Evolutionary conservation across 2,113 vertebrate genomes (phyloP).

Genomic region (Pelusios castaneus): DNA sequence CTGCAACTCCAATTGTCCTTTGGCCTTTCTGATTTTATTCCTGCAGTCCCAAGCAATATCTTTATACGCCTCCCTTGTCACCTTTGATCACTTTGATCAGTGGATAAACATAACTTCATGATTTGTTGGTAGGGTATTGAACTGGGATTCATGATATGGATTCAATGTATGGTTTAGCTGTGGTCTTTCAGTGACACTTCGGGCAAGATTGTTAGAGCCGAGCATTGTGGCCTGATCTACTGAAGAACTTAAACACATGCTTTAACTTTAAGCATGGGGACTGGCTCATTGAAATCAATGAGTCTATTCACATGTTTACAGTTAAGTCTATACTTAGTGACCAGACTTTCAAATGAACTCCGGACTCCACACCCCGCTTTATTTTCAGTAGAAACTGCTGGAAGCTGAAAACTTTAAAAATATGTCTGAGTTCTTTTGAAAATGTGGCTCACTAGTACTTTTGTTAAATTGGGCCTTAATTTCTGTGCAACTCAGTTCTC

Average conservation of each 20-base stretch:
- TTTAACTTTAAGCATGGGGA: background rate
- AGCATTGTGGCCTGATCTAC: background rate
- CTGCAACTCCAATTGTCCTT: too few relatives aligned
- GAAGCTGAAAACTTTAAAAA: background rate
- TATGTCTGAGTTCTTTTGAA: background rate
- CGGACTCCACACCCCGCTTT: background rate
- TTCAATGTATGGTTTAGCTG: background rate
- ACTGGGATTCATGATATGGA: background rate
- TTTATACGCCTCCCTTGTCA: too few relatives aligned
- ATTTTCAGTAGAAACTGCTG: background rate
- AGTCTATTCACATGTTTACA: background rate
- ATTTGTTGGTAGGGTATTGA: background rate
- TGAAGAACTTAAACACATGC: too few relatives aligned
- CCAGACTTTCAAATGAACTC: background rate
- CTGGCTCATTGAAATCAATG: background rate
- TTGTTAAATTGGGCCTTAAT: background rate
- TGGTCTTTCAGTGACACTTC: too few relatives aligned
- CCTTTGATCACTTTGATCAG: background rate
- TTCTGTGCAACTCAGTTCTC: background rate
- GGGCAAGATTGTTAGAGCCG: background rate
- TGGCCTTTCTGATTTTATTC: too few relatives aligned
- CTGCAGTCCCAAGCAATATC: too few relatives aligned
- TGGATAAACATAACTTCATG: background rate
- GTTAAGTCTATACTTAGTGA: too few relatives aligned
- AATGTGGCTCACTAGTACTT: fast-evolving